Evolutionary conservation across 2,888 invertebrate species (phyloP).

Genomic region (Mythimna ferrago): DNA sequence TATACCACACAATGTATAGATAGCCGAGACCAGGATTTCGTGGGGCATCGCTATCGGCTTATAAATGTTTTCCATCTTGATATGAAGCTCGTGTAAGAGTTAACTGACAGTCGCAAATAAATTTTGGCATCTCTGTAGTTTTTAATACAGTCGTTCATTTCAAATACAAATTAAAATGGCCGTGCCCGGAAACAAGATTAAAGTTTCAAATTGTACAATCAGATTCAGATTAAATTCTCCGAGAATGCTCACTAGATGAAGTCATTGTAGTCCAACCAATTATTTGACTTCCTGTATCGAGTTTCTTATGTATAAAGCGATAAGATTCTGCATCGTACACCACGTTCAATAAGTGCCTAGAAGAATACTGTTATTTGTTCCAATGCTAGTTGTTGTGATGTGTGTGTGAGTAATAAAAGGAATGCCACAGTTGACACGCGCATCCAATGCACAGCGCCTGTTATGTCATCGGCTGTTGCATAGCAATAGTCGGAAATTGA

Average conservation of each 20-base stretch:
- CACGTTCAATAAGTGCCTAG: slow-evolving; percentile 29
- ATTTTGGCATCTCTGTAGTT: too few relatives aligned
- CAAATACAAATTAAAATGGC: not conserved
- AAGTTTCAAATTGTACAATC: slow-evolving; percentile 12
- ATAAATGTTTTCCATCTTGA: too few relatives aligned
- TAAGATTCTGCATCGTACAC: slow-evolving; percentile 46
- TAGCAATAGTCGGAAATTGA: slow-evolving; percentile 46
- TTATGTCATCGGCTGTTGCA: slow-evolving; percentile 51
- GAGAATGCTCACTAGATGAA: slow-evolving; percentile 25
- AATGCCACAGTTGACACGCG: slow-evolving; percentile 51
- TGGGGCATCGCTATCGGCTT: too few relatives aligned
- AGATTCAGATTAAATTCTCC: slow-evolving; percentile 39
- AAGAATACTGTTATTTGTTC: slow-evolving; percentile 23
- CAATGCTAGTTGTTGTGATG: slow-evolving; percentile 29
- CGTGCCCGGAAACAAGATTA: slow-evolving; percentile 21
- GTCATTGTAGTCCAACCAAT: slow-evolving; percentile 32
- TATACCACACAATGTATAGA: too few relatives aligned
- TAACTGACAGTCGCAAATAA: too few relatives aligned
- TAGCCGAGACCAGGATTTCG: too few relatives aligned
- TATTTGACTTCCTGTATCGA: slow-evolving; percentile 39
- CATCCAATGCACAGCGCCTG: slow-evolving; percentile 33
- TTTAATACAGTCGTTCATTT: too few relatives aligned
- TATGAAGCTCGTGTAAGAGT: too few relatives aligned
- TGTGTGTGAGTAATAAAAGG: slow-evolving; percentile 37
- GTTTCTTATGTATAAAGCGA: slow-evolving; percentile 42